Base-by-base conservation (phyloP, 2,113 vertebrate genomes). In the Apistogramma diplotaenia region DNA sequence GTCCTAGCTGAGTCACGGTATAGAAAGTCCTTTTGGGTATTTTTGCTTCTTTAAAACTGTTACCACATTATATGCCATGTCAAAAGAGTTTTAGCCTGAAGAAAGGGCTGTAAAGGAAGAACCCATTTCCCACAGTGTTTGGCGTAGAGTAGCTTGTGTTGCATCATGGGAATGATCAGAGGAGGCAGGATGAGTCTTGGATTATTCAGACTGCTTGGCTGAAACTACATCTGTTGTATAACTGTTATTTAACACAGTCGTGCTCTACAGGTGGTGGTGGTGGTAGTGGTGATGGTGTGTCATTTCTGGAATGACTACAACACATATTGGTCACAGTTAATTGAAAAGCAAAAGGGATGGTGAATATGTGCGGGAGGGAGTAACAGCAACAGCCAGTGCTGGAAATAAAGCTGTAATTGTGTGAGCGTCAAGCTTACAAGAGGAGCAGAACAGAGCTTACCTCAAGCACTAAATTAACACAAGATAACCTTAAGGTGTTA, bases 21-120 rank as follows among this genome's bases (percentile, higher is more conserved):
- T 82, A 56, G 2, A 79, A 67, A 79, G 27, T 56, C 49, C 53
- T 72, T 19, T 5, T 83, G 55, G 60, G 51, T 65, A 19, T 70
- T 87, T 84, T 67, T 70, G 60, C 25, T 37, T 57, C 31, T 79
- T 76, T 67, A 61, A 51, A 76, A 54, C 37, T 77, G 35, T 79
- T 54, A 70, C 11, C 12, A 72, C 59, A 72, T 67, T 4, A 62
- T 54, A 19, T 65, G 40, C 27, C 43, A 21, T 8, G 7, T 65
- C 76, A 73, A 31, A 77, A 37, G 23, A 73, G 53, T 75, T 80
- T 61, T 54, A 9, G 43, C 62, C 19, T 19, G 31, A 86, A 80
- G 40, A 57, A 78, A 81, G 25, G 10, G 31, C 4, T 19, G 16
- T 46, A 40, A 35, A 15, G 16, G 13, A 62, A 40, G 55, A 49